Conservation (phyloP, 1,140 invertebrate species). For the Semibalanus balanoides region DNA sequence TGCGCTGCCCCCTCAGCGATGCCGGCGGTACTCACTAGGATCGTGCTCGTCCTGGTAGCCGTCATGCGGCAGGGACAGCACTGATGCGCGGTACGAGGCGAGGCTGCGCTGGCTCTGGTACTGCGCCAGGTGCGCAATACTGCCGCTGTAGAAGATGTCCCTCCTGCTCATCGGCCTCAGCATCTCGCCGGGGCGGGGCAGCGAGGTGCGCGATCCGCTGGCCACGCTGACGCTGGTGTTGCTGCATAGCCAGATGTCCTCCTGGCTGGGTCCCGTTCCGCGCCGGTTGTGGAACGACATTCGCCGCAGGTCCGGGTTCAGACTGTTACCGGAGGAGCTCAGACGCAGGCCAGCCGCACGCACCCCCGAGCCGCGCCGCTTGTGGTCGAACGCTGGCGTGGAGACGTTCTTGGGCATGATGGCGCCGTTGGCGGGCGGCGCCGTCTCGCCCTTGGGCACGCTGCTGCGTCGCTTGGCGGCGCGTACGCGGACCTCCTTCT, state of each 20-base stretch:
- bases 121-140: slow-evolving; percentile 75
- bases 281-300: background rate
- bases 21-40: background rate
- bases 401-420: background rate
- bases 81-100: slow-evolving; percentile 63
- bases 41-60: background rate
- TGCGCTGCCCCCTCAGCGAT: too few relatives aligned
- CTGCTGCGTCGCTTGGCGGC: background rate
- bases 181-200: slow-evolving; percentile 34
- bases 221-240: background rate
- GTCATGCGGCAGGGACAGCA: background rate
- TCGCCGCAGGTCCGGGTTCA: background rate
- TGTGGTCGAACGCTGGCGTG: background rate
- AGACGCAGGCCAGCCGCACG: background rate
- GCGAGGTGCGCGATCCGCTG: background rate
- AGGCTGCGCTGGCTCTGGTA: slow-evolving; percentile 84
- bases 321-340: slow-evolving; percentile 7
- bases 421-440: background rate
- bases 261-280: background rate
- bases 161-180: slow-evolving; percentile 85
- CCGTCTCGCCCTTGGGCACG: background rate
- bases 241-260: slow-evolving; percentile 6
- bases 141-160: slow-evolving; percentile 97
- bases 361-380: background rate
- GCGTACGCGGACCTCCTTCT: background rate